A percentile compares a stretch with the other conserved stretches of the same genome.
Conservation (phyloP, 1,140 invertebrate genomes). For the Formica selysi region DNA sequence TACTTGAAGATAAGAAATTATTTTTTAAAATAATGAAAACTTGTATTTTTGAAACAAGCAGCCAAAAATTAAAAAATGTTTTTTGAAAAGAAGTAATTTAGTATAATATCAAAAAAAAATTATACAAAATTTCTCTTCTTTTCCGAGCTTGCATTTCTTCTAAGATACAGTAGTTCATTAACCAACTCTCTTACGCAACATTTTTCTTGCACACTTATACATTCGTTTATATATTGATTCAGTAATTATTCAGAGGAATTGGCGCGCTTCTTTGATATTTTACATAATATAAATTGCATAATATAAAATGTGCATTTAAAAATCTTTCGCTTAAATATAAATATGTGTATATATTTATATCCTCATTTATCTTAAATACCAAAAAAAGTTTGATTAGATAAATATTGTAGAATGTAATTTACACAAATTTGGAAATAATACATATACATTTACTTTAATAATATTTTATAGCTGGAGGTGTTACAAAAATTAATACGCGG, state of each 20-base stretch:
- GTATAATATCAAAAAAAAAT: too few relatives aligned
- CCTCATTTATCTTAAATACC: conserved; percentile 76
- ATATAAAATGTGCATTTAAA: neutral
- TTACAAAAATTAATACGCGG: conserved; percentile 89
- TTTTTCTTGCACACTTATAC: neutral
- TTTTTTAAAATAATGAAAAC: too few relatives aligned
- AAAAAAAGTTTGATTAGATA: conserved; percentile 1
- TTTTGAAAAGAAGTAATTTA: too few relatives aligned
- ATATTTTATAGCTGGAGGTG: conserved; percentile 88
- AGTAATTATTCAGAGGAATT: neutral
- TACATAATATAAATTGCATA: neutral
- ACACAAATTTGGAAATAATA: neutral
- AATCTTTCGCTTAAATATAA: neutral
- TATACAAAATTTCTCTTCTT: too few relatives aligned
- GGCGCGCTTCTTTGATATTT: neutral
- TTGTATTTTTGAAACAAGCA: too few relatives aligned
- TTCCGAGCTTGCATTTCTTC: neutral
- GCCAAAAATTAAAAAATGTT: too few relatives aligned
- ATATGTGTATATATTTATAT: neutral
- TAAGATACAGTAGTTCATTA: neutral
- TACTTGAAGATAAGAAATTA: too few relatives aligned
- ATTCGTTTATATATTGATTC: neutral
- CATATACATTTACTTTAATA: conserved; percentile 45
- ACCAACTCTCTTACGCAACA: neutral
- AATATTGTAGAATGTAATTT: neutral